A percentile compares a stretch with the other conserved stretches of the same genome.
Evolutionary conservation across 2,797 vertebrate species (phyloP).

Genomic region (Protonibea diacanthus): DNA sequence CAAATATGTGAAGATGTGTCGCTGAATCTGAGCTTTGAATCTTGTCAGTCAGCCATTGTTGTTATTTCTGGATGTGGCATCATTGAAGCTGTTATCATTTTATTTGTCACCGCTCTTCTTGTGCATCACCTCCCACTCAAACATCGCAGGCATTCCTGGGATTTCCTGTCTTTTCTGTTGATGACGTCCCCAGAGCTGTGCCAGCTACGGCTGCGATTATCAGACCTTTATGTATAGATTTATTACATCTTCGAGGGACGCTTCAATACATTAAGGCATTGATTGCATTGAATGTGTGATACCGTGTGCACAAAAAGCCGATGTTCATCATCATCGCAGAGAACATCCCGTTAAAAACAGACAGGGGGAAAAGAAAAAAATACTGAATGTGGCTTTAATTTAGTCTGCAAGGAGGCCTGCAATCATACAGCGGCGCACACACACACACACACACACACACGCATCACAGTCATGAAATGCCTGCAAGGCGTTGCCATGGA

Average conservation of each 20-base stretch:
- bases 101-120: too few relatives aligned
- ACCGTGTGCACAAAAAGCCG: too few relatives aligned
- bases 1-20: too few relatives aligned
- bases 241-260: neutral
- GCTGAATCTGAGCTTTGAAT: neutral
- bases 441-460: slow-evolving; percentile 10
- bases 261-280: neutral
- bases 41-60: too few relatives aligned
- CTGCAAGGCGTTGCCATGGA: slow-evolving; percentile 64
- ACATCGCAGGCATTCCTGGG: neutral
- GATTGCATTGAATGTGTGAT: neutral
- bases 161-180: neutral
- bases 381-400: slow-evolving; percentile 3
- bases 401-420: slow-evolving; percentile 18
- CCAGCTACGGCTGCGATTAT: too few relatives aligned
- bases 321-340: neutral
- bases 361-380: neutral
- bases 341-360: slow-evolving; percentile 10
- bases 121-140: neutral
- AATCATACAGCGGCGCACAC: neutral
- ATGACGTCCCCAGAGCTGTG: neutral
- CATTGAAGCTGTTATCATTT: too few relatives aligned
- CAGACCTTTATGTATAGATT: neutral
- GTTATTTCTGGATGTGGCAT: too few relatives aligned
- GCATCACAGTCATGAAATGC: slow-evolving; percentile 49